These are phyloP conservation scores for Mythimna albipuncta DNA, from an alignment of 2,888 invertebrate genomes.

Conservation along the genomic window DNA sequence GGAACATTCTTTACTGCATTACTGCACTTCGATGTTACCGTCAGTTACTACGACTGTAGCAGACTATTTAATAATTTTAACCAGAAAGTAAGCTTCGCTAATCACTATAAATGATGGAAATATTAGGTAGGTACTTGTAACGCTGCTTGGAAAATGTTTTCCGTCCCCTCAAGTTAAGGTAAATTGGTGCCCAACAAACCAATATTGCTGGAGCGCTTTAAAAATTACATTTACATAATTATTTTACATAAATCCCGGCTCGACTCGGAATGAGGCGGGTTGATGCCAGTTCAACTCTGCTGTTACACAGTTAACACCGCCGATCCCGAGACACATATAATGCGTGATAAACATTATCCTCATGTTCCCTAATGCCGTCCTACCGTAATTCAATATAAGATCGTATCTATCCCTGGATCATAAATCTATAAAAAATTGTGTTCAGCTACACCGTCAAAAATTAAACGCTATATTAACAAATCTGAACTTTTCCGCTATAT, in stretches of 20 bases:
- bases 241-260: conserved; percentile 29
- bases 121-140: neutral
- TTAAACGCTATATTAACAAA: neutral
- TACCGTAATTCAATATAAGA: conserved; percentile 17
- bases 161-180: neutral
- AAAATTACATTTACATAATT: conserved; percentile 35
- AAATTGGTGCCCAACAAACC: conserved; percentile 10
- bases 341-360: neutral
- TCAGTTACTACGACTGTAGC: neutral
- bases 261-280: neutral
- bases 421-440: conserved; percentile 27
- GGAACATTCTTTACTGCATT: neutral
- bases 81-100: neutral
- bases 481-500: neutral
- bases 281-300: neutral
- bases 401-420: conserved; percentile 25
- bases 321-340: neutral
- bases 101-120: neutral
- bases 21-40: neutral
- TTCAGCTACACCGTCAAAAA: conserved; percentile 1
- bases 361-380: neutral
- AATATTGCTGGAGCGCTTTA: conserved; percentile 19
- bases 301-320: neutral
- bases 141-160: conserved; percentile 5
- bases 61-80: too few species aligned